A percentile compares a stretch with the other conserved stretches of the same genome.
Evolutionary conservation across 2,797 vertebrate genomes (phyloP).

Genomic region (Platyrinchus mystaceus): DNA sequence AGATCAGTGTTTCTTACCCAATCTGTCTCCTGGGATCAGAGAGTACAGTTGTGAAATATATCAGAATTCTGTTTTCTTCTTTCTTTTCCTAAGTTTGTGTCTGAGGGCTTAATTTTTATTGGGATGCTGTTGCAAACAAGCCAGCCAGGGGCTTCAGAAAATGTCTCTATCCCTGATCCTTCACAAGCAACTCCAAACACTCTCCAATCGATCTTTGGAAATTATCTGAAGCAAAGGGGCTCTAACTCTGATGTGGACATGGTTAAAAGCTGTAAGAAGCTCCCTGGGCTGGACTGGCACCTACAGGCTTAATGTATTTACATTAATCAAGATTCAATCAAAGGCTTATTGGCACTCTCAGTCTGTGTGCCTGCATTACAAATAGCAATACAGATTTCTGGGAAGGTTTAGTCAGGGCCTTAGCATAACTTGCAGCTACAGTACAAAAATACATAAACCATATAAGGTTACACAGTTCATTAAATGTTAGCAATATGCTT

Average conservation of each 20-base stretch:
- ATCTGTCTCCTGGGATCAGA: conserved; percentile 41
- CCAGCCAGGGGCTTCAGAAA: conserved; percentile 48
- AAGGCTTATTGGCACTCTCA: conserved; percentile 44
- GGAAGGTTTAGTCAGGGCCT: conserved; percentile 50
- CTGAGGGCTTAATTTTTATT: conserved; percentile 57
- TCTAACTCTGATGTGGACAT: neutral
- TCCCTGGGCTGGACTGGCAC: conserved; percentile 35
- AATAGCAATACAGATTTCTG: conserved; percentile 41
- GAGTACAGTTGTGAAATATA: conserved; percentile 19
- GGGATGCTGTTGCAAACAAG: conserved; percentile 62
- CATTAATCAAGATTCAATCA: conserved; percentile 55
- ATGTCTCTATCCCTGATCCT: neutral
- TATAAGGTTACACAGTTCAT: conserved; percentile 70
- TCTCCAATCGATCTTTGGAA: conserved; percentile 23
- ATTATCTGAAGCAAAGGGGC: conserved; percentile 14
- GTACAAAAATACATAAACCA: conserved; percentile 62
- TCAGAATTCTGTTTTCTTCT: conserved; percentile 54
- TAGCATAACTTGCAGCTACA: conserved; percentile 52
- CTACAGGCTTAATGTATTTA: conserved; percentile 45
- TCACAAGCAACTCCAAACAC: neutral
- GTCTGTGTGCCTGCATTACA: conserved; percentile 24
- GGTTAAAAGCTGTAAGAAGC: conserved; percentile 48
- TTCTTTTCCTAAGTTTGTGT: conserved; percentile 37
- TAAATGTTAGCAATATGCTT: conserved; percentile 69
- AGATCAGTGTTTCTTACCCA: conserved; percentile 36